These are phyloP conservation scores for Philypnodon macrostomus DNA, from an alignment of 2,797 vertebrate genomes.

Conservation along the genomic window DNA sequence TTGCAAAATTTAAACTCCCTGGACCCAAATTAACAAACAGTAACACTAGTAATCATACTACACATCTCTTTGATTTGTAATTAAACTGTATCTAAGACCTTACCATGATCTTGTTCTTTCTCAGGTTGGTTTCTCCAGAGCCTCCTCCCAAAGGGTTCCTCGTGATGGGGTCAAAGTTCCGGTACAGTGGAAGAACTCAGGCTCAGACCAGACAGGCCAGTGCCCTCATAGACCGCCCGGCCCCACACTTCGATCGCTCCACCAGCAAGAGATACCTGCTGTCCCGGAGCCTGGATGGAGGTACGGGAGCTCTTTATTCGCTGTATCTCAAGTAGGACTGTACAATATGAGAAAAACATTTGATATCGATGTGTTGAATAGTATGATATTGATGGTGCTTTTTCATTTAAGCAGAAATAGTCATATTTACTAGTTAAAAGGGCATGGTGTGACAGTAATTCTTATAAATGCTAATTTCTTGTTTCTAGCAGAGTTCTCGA, in stretches of 20 bases:
- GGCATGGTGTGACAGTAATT: too few relatives aligned
- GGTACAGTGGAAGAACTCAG: constrained; percentile 95
- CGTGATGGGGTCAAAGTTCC: constrained; percentile 98
- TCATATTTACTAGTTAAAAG: too few relatives aligned
- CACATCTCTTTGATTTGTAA: too few relatives aligned
- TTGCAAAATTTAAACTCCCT: too few relatives aligned
- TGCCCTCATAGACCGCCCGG: constrained; percentile 91
- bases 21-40: too few relatives aligned
- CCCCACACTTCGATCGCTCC: constrained; percentile 93
- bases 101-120: neutral
- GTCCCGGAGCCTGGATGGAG: constrained; percentile 95
- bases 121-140: constrained; percentile 92
- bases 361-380: too few relatives aligned
- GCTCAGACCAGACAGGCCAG: constrained; percentile 96
- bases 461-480: neutral
- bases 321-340: too few relatives aligned
- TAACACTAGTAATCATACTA: too few relatives aligned
- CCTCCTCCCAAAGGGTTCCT: constrained; percentile 96
- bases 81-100: too few relatives aligned
- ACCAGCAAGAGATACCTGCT: constrained; percentile 96
- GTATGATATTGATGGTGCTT: too few relatives aligned
- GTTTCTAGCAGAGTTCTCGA: constrained; percentile 84
- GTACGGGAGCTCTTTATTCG: constrained; percentile 67
- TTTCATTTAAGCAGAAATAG: too few relatives aligned
- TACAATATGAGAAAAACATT: too few relatives aligned